These are phyloP conservation scores for Drosophila gaucha DNA, from an alignment of 2,888 invertebrate genomes.

Conservation along the genomic window DNA sequence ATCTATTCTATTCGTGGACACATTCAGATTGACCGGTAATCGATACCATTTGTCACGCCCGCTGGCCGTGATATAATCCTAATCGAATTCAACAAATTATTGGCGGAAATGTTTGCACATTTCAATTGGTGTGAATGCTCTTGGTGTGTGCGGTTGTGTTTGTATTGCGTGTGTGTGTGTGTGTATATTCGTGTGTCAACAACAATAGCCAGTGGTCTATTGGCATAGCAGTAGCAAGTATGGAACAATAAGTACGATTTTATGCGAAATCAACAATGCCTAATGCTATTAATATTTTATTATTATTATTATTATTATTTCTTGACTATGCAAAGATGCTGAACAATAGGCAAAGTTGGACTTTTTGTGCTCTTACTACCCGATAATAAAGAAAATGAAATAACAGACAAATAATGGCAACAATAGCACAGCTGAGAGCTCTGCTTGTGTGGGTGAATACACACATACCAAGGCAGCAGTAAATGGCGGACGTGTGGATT, in stretches of 20 bases:
- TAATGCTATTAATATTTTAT: slow-evolving; percentile 75
- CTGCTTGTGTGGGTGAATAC: slow-evolving; percentile 20
- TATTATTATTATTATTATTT: slow-evolving; percentile 59
- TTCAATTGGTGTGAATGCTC: slow-evolving; percentile 32
- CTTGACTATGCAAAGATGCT: slow-evolving; percentile 57
- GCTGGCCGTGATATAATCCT: slow-evolving; percentile 39
- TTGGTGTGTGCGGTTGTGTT: background rate
- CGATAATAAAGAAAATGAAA: slow-evolving; percentile 54
- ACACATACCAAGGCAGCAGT: slow-evolving; percentile 15
- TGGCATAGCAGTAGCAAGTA: slow-evolving; percentile 31
- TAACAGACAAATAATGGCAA: slow-evolving; percentile 45
- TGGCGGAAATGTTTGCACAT: slow-evolving; percentile 62
- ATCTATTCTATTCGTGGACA: background rate
- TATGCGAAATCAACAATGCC: slow-evolving; percentile 50
- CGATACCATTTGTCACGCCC: slow-evolving; percentile 34
- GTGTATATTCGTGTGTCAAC: slow-evolving; percentile 5
- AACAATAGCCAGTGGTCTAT: slow-evolving; percentile 40
- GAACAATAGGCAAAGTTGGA: slow-evolving; percentile 52
- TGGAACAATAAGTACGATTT: slow-evolving; percentile 45
- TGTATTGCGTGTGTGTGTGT: slow-evolving; percentile 5
- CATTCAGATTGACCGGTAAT: slow-evolving; percentile 34
- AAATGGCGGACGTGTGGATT: slow-evolving; percentile 63
- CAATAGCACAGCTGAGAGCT: slow-evolving; percentile 20
- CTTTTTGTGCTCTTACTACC: slow-evolving; percentile 49
- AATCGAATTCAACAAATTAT: slow-evolving; percentile 61